Conservation (phyloP, 37 sponge, comb jelly and placozoan genomes). For the Spongilla lacustris region DNA sequence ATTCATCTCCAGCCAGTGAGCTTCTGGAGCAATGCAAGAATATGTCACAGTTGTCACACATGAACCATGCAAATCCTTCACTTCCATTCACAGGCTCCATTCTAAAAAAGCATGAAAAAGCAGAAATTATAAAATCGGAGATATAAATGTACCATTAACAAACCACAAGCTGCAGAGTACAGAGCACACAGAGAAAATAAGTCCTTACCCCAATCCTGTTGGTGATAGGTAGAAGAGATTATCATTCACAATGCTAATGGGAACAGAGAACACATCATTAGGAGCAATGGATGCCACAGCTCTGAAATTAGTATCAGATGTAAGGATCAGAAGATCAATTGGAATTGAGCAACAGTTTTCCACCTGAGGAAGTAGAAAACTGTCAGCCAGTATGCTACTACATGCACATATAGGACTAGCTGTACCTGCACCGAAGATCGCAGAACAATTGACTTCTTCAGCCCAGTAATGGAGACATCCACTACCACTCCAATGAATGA, state of each 20-base stretch:
- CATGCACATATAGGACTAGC: not conserved
- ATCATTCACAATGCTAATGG: conserved; percentile 13
- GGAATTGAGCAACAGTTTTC: not conserved
- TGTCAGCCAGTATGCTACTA: no score
- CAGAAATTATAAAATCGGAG: no score
- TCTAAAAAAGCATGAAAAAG: no score
- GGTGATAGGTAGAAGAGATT: conserved; percentile 42
- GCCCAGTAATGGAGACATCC: conserved; percentile 64
- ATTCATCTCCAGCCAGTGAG: no score
- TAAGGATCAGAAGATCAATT: not conserved
- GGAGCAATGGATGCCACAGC: conserved; percentile 22
- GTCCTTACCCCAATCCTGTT: conserved; percentile 35
- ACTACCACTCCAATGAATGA: conserved; percentile 55
- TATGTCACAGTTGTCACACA: not conserved
- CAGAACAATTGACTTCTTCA: conserved; percentile 61
- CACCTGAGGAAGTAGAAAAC: not conserved
- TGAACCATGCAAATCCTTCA: not conserved
- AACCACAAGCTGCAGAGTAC: no score
- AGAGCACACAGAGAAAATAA: no score
- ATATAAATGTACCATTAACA: no score
- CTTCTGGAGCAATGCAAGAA: no score
- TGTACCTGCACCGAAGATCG: conserved; percentile 66
- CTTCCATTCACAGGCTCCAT: not conserved
- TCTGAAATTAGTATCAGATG: not conserved
- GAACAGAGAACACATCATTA: conserved; percentile 34